Percentiles rank a stretch among this genome's conserved stretches.
phyloP scores from a whole-genome alignment of 2,888 invertebrate species.

The Euphydryas editha region DNA sequence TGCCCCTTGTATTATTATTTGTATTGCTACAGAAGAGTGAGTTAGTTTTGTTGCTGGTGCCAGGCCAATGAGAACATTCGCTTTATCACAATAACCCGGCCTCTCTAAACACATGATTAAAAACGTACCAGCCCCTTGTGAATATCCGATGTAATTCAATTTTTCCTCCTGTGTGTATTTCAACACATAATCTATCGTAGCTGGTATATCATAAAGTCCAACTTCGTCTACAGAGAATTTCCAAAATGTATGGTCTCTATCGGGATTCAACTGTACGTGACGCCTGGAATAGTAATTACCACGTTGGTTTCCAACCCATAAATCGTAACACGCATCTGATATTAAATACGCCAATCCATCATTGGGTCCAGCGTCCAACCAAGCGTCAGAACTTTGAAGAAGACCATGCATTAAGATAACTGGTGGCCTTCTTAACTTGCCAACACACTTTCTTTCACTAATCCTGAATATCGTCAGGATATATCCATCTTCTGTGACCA shows the following conservation, averaged over 20 bases:
- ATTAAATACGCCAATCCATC: slow-evolving; percentile 53
- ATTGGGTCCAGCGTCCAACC: slow-evolving; percentile 62
- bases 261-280: slow-evolving; percentile 72
- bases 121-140: slow-evolving; percentile 87
- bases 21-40: slow-evolving; percentile 58
- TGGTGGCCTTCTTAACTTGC: slow-evolving; percentile 49
- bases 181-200: slow-evolving; percentile 69
- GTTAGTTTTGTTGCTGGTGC: slow-evolving; percentile 84
- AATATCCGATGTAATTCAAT: slow-evolving; percentile 86
- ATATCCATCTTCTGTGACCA: slow-evolving; percentile 66
- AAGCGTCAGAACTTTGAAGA: slow-evolving; percentile 62
- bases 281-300: slow-evolving; percentile 77
- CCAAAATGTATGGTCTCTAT: slow-evolving; percentile 74
- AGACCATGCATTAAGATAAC: slow-evolving; percentile 69
- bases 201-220: slow-evolving; percentile 89
- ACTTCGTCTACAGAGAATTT: slow-evolving; percentile 86
- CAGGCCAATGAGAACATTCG: slow-evolving; percentile 83
- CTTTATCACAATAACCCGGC: slow-evolving; percentile 86
- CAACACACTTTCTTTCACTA: slow-evolving; percentile 50
- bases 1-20: slow-evolving; percentile 43
- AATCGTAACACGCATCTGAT: slow-evolving; percentile 52
- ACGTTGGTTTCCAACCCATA: slow-evolving; percentile 60
- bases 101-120: slow-evolving; percentile 86
- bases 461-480: slow-evolving; percentile 61
- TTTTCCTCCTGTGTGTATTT: slow-evolving; percentile 52